phyloP scores from a whole-genome alignment of 2,888 invertebrate genomes.

The Petrolisthes cinctipes region DNA sequence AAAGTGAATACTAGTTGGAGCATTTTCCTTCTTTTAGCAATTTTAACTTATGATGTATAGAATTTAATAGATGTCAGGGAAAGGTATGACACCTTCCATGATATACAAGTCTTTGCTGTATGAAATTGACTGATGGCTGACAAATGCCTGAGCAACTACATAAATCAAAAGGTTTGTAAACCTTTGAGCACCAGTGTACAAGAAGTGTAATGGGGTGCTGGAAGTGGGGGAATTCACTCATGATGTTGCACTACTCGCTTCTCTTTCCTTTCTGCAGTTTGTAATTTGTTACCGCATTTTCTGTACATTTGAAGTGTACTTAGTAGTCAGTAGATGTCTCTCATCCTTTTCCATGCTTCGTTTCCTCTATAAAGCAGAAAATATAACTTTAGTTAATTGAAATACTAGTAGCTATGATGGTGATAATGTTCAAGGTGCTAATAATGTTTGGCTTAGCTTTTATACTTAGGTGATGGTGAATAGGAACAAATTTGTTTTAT shows the following conservation, averaged over 20 bases:
- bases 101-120: not conserved
- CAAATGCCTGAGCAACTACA: not conserved
- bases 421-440: conserved; percentile 59
- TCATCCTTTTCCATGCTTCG: conserved; percentile 17
- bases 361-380: conserved; percentile 36
- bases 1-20: too few species aligned
- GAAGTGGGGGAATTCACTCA: not conserved
- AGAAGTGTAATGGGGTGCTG: not conserved
- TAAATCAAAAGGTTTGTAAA: not conserved
- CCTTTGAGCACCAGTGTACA: conserved; percentile 18
- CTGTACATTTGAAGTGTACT: conserved; percentile 55
- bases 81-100: conserved; percentile 7
- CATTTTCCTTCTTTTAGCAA: too few species aligned
- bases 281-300: conserved; percentile 4
- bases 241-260: not conserved
- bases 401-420: conserved; percentile 22
- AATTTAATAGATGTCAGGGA: not conserved
- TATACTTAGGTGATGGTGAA: conserved; percentile 12
- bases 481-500: not conserved
- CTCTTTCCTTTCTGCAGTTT: not conserved
- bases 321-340: conserved; percentile 48
- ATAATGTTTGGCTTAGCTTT: conserved; percentile 44
- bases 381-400: conserved; percentile 11
- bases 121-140: not conserved
- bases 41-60: too few species aligned